Conservation (phyloP, 2,888 invertebrate genomes). For the Odontocolon sp. region DNA sequence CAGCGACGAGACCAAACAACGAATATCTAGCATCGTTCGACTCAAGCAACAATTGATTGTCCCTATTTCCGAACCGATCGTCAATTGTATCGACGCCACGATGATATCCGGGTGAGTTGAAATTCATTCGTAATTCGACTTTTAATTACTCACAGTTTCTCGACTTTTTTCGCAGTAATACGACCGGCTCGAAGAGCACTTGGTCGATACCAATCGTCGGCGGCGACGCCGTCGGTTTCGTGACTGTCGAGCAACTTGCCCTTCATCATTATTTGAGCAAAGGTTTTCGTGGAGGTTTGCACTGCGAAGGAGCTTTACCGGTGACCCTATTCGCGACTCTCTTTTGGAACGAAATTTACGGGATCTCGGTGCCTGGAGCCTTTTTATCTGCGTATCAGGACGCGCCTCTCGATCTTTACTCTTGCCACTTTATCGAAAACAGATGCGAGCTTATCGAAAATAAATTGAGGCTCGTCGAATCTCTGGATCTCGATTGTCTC, state of each 20-base stretch:
- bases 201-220: conserved; percentile 69
- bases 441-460: conserved; percentile 84
- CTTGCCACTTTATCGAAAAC: conserved; percentile 85
- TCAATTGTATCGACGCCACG: conserved; percentile 57
- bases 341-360: conserved; percentile 91
- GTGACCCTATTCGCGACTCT: conserved; percentile 85
- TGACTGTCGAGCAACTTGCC: conserved; percentile 73
- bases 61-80: conserved; percentile 18
- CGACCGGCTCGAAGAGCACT: conserved; percentile 67
- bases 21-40: conserved; percentile 48
- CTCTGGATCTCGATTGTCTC: conserved; percentile 79
- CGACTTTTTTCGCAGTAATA: too few species aligned
- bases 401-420: conserved; percentile 88
- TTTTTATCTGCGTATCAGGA: conserved; percentile 86
- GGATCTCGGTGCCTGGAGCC: conserved; percentile 83
- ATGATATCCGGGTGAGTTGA: conserved; percentile 62
- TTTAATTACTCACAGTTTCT: too few species aligned
- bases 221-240: conserved; percentile 61
- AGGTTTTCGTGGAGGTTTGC: conserved; percentile 79
- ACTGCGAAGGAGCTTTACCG: conserved; percentile 87
- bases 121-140: background rate
- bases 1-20: conserved; percentile 55
- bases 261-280: conserved; percentile 64
- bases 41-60: conserved; percentile 15
- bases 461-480: conserved; percentile 80